Base-by-base conservation (phyloP, 2,888 invertebrate genomes). In the Hydrotaea cyrtoneurina region DNA sequence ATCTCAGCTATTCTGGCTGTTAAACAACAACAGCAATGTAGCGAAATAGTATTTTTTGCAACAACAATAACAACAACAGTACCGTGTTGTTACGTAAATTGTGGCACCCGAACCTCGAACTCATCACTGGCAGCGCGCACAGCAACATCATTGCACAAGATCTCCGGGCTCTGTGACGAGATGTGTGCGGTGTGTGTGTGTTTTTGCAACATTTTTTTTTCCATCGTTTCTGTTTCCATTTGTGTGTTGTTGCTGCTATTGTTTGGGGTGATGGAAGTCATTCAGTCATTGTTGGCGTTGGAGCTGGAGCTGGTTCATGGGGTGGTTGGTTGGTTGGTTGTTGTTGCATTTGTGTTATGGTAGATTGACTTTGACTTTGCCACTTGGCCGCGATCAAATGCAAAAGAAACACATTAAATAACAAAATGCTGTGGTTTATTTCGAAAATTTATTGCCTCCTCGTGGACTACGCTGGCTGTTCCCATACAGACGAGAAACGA, bases 291-390 rank as follows among this genome's bases (percentile, higher is more conserved):
- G 71, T 71, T 43, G 78, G 57, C 31, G 31, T 2, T 31, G 31
- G 31, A 31, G 31, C 31, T 31, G 31, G 3, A 31, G 31, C 31
- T 31, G 31, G 3, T 31, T 4, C 31, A 31, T 31, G 2, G n/a
- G n/a, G n/a, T 43, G 69, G 57, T 46, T 53, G 55, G 36, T 53
- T 21, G 53, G 50, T 31, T 55, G 26, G n/a, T 11, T 69, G 71
- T 69, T 31, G 59, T 23, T 82, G 66, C 23, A 69, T 69, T 46
- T 50, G 78, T 82, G 86, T 86, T 86, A 87, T 85, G 87, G 83
- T 85, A 86, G 81, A 86, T 86, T 87, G 86, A 86, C 83, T 86
- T 80, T 86, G 87, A 86, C 86, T 87, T 86, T 78, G 84, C 78
- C 78, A 84, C 82, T 84, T 84, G 78, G 78, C 64, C 59, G 72